Evolutionary conservation across 2,113 vertebrate species (phyloP).

Genomic region (Shinisaurus crocodilurus): DNA sequence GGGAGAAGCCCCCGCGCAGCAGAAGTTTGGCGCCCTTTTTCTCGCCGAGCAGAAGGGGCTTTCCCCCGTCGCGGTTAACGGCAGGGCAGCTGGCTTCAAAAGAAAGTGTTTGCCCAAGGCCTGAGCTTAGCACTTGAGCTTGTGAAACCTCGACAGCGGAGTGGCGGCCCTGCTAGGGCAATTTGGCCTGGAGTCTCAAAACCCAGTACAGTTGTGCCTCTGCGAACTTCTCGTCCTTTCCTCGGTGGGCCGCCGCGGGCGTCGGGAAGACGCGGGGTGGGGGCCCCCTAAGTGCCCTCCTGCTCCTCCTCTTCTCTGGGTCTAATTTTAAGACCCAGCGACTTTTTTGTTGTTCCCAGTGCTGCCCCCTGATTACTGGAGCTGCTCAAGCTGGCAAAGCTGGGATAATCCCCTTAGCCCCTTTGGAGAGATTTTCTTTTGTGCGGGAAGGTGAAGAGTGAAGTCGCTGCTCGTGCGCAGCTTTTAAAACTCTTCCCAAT

Average conservation of each 20-base stretch:
- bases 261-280: neutral
- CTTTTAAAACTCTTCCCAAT: conserved; percentile 76
- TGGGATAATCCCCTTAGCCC: conserved; percentile 76
- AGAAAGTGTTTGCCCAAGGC: neutral
- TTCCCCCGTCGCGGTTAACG: neutral
- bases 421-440: conserved; percentile 77
- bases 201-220: no score
- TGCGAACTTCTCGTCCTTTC: no score
- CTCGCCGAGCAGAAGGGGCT: neutral
- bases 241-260: neutral
- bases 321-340: conserved; percentile 41
- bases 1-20: neutral
- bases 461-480: conserved; percentile 72
- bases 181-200: neutral
- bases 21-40: no score
- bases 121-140: neutral
- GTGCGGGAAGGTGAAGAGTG: conserved; percentile 74
- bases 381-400: conserved; percentile 70
- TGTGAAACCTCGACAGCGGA: no score
- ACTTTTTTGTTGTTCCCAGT: conserved; percentile 59
- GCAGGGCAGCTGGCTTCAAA: neutral
- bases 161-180: no score
- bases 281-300: neutral
- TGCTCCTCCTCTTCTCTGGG: neutral
- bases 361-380: conserved; percentile 70